phyloP scores from a whole-genome alignment of 2,113 vertebrate species.

The Myanophis thanlyinensis region DNA sequence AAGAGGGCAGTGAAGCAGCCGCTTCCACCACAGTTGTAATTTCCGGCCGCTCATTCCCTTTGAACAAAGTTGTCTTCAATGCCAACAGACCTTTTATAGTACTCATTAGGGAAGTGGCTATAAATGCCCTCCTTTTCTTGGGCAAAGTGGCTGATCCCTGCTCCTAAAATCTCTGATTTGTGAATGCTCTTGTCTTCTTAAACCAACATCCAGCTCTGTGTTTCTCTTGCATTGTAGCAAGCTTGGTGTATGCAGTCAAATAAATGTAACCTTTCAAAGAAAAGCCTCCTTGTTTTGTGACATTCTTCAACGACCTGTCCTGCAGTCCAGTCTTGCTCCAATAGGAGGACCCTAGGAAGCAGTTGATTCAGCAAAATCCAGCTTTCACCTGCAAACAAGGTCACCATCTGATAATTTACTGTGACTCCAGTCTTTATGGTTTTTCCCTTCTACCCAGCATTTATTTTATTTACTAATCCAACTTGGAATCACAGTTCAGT shows the following conservation, averaged over 20 bases:
- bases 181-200: constrained; percentile 20
- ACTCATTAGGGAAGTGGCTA: constrained; percentile 84
- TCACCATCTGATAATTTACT: neutral
- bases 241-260: neutral
- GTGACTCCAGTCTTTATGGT: neutral
- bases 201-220: neutral
- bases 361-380: neutral
- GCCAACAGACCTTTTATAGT: constrained; percentile 91
- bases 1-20: constrained; percentile 92
- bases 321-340: neutral
- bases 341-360: neutral
- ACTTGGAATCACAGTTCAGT: neutral
- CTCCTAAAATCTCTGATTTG: constrained; percentile 26
- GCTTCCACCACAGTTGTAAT: constrained; percentile 73
- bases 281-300: neutral
- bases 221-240: neutral
- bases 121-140: constrained; percentile 89
- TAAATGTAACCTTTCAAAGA: neutral
- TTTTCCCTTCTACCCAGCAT: neutral
- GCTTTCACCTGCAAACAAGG: neutral
- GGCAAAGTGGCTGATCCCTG: constrained; percentile 88
- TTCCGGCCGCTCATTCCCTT: constrained; percentile 81
- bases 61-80: constrained; percentile 74
- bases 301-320: neutral
- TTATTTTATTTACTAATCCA: neutral